A percentile compares a stretch with the other conserved stretches of the same genome.
Evolutionary conservation across 1,140 invertebrate species (phyloP).

Genomic region (Drosophila busckii): DNA sequence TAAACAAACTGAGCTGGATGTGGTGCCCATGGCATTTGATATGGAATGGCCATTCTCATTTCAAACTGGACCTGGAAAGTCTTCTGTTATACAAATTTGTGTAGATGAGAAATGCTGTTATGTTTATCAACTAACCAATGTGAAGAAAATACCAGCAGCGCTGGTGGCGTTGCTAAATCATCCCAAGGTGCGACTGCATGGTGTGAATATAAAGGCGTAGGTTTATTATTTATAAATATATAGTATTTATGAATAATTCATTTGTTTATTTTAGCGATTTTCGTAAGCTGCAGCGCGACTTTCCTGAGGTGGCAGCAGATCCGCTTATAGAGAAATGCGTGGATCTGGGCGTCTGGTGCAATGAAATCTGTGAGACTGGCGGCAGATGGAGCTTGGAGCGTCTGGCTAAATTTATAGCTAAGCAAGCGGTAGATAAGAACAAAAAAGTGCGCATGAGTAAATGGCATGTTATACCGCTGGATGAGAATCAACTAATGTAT

Average conservation of each 20-base stretch:
- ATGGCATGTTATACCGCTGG: conserved; percentile 82
- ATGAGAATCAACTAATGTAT: conserved; percentile 81
- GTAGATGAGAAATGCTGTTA: conserved; percentile 80
- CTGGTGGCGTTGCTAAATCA: conserved; percentile 81
- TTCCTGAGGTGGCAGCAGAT: conserved; percentile 81
- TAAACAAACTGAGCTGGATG: conserved; percentile 51
- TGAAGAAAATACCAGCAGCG: conserved; percentile 81
- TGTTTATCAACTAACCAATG: conserved; percentile 81
- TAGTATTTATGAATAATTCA: background rate
- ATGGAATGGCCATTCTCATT: conserved; percentile 84
- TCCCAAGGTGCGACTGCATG: conserved; percentile 82
- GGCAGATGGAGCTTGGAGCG: conserved; percentile 83
- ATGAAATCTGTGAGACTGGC: conserved; percentile 80
- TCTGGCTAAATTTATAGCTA: conserved; percentile 81
- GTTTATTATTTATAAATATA: background rate
- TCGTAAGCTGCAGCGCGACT: conserved; percentile 83
- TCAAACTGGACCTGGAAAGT: conserved; percentile 82
- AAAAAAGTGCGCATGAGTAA: conserved; percentile 82
- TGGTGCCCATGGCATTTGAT: conserved; percentile 82
- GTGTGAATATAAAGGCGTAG: conserved; percentile 84
- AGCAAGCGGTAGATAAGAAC: conserved; percentile 80
- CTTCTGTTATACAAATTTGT: conserved; percentile 82
- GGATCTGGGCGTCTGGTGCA: conserved; percentile 82
- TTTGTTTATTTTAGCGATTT: conserved; percentile 80
- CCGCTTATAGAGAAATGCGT: conserved; percentile 82